These are phyloP conservation scores for Drosophila quadrilineata DNA, from an alignment of 1,140 invertebrate species.

Conservation along the genomic window DNA sequence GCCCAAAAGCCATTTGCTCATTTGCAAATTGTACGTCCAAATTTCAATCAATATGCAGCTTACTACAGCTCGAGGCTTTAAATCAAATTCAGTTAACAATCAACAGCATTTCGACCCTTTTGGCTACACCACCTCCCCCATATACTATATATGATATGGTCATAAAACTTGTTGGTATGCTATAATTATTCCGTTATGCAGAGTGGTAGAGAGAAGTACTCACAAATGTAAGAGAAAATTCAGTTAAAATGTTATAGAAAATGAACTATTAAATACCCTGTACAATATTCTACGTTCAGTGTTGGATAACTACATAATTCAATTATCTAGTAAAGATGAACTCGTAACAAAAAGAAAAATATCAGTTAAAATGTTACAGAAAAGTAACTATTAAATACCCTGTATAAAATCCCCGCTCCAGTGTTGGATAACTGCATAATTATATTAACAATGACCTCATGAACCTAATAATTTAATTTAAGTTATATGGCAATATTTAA, in stretches of 20 bases:
- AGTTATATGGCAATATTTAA: too few relatives aligned
- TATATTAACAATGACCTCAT: too few relatives aligned
- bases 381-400: not conserved
- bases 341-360: slow-evolving; percentile 17
- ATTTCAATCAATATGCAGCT: slow-evolving; percentile 49
- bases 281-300: too few relatives aligned
- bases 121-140: not conserved
- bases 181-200: slow-evolving; percentile 45
- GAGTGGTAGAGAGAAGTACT: too few relatives aligned
- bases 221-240: too few relatives aligned
- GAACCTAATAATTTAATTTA: too few relatives aligned
- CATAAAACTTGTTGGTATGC: not conserved
- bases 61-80: slow-evolving; percentile 25
- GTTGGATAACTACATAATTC: too few relatives aligned
- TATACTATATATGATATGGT: not conserved
- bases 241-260: too few relatives aligned
- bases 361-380: not conserved
- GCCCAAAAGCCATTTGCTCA: slow-evolving; percentile 15
- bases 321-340: slow-evolving; percentile 20
- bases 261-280: too few relatives aligned
- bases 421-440: too few relatives aligned
- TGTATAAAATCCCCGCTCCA: not conserved
- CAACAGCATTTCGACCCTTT: too few relatives aligned
- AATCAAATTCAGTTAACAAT: slow-evolving; percentile 41
- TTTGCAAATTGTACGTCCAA: slow-evolving; percentile 35